Evolutionary conservation across 2,888 invertebrate genomes (phyloP), one percentile per base, ranked within the genome.

Genomic region (Cheilosia impressa): DNA sequence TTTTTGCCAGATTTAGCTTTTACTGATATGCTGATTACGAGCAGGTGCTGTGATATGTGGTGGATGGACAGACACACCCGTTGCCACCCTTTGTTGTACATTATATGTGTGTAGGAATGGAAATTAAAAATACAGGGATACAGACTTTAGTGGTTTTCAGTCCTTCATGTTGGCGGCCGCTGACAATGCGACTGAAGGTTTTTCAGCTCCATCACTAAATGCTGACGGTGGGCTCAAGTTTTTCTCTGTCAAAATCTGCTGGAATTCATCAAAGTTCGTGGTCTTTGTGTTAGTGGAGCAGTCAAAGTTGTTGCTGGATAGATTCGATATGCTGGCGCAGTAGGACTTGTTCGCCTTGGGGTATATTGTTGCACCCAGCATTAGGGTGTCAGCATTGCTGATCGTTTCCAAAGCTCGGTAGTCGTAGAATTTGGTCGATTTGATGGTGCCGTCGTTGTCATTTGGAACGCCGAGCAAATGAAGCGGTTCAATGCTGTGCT

Each of bases 151-250:
- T 13, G 34, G 47, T 58, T 7, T 27, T 69, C 47, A 69, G 55
- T 58, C 69, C 47, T 58, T 58, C 4, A 58, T 41, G 9, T 22
- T 50, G 31, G 34, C 43, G 31, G 34, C 43, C 47, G 43, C 47
- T 17, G 58, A 19, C 31, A 52, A 31, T 22, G 66, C n/a, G 34
- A 31, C 4, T n/a, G 41, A 19, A 9, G 31, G 60, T 41, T 82
- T 71, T 45, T 77, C 73, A n/a, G 82, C 80, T 85, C 91, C 92
- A 87, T 93, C 93, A 80, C 92, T 92, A 87, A 93, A 93, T 65
- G 93, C 93, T 81, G 93, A 93, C 73, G 93, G 92, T 73, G 91
- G 91, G 87, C 91, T 91, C 6, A 91, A 87, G 84, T 90, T 91
- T 66, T 90, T 91, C 41, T 90, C 90, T 68, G 80, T 89, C 31